phyloP scores from a whole-genome alignment of 2,797 vertebrate species.

The Acrossocheilus fasciatus region DNA sequence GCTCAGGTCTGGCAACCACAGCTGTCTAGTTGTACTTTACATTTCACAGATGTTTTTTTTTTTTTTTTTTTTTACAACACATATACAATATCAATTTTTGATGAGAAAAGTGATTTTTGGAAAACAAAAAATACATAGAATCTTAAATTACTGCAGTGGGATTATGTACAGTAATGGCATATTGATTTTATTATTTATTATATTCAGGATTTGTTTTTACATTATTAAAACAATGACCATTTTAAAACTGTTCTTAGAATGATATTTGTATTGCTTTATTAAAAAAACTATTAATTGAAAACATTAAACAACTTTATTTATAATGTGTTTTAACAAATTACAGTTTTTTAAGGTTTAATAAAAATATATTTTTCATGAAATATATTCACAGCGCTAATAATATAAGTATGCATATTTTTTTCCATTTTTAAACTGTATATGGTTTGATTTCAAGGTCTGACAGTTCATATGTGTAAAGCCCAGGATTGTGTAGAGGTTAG shows the following conservation, averaged over 20 bases:
- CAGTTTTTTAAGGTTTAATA: neutral
- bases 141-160: neutral
- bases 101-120: neutral
- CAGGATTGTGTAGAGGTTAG: constrained; percentile 71
- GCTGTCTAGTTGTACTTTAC: neutral
- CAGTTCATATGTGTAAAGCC: neutral
- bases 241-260: neutral
- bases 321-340: neutral
- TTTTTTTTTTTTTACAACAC: neutral
- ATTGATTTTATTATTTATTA: neutral
- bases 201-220: neutral
- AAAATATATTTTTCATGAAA: too few relatives aligned
- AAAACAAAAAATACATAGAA: neutral
- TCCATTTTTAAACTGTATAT: neutral
- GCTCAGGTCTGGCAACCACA: neutral
- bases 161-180: neutral
- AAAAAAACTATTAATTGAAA: neutral
- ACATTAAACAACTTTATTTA: neutral
- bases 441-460: neutral
- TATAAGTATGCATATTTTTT: neutral
- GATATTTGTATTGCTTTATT: neutral
- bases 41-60: too few relatives aligned
- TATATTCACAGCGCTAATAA: neutral
- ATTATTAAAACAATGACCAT: neutral
- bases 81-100: neutral